Percentiles rank a stretch among this genome's conserved stretches.
Evolutionary conservation across 2,113 vertebrate species (phyloP).

Genomic region (Pomatostomus ruficeps): DNA sequence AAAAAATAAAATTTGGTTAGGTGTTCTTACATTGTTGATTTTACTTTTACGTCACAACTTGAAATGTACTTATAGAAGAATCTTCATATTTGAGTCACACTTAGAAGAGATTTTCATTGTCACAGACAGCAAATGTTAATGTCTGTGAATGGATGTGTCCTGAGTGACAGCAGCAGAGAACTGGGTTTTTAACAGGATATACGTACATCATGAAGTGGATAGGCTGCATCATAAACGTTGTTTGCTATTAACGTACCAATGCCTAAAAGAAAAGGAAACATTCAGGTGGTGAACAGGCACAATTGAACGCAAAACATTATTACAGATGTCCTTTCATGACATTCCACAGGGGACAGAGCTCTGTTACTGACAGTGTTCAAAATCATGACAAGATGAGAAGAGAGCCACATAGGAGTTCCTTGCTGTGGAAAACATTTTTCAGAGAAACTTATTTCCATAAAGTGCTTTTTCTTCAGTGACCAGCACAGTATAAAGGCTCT

Average conservation of each 20-base stretch:
- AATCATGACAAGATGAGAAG: no score
- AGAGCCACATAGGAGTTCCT: neutral
- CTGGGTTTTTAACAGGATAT: neutral
- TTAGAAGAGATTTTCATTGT: neutral
- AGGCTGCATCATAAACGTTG: constrained; percentile 90
- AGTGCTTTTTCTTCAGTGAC: neutral
- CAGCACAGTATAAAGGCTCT: neutral
- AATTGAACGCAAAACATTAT: neutral
- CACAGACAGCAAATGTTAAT: neutral
- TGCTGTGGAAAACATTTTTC: neutral
- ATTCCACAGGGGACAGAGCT: neutral
- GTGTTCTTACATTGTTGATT: neutral
- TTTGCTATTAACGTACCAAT: constrained; percentile 90
- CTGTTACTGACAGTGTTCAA: neutral
- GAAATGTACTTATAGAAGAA: neutral
- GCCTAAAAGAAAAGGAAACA: constrained; percentile 70
- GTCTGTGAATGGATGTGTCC: neutral
- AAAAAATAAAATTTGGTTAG: neutral
- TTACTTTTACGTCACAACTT: neutral
- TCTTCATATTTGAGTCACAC: neutral
- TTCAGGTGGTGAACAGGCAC: neutral
- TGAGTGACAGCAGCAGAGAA: neutral
- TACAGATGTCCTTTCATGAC: neutral
- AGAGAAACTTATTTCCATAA: neutral
- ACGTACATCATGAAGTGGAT: constrained; percentile 95